phyloP scores from a whole-genome alignment of 2,113 vertebrate genomes.

The Tor tambroides region DNA sequence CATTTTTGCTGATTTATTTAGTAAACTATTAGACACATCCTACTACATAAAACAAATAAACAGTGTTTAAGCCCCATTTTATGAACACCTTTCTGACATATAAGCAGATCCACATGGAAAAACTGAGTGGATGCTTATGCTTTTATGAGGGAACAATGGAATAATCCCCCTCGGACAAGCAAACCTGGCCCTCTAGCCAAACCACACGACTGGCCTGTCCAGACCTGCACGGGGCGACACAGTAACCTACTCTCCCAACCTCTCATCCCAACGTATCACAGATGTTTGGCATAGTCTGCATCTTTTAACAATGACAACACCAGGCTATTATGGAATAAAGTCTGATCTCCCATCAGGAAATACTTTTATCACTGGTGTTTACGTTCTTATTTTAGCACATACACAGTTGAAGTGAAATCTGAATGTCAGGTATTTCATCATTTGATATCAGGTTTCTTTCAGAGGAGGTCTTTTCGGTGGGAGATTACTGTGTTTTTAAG shows the following conservation, averaged over 20 bases:
- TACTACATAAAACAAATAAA: neutral
- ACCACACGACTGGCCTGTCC: constrained; percentile 59
- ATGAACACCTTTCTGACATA: neutral
- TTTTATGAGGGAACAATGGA: constrained; percentile 50
- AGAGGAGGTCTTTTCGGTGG: neutral
- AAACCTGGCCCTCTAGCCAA: constrained; percentile 54
- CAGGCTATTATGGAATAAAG: neutral
- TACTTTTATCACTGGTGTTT: neutral
- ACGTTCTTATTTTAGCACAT: neutral
- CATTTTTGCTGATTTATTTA: neutral
- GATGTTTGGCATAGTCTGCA: constrained; percentile 20
- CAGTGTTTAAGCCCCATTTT: neutral
- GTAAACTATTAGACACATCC: neutral
- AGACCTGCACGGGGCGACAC: constrained; percentile 63
- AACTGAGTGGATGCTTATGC: constrained; percentile 22
- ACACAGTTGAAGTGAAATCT: neutral
- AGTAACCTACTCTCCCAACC: constrained; percentile 65
- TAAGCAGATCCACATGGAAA: constrained; percentile 26
- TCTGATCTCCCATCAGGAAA: neutral
- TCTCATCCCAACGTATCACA: neutral
- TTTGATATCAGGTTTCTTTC: neutral
- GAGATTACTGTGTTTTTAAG: neutral
- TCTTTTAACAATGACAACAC: constrained; percentile 25
- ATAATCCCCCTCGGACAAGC: constrained; percentile 64
- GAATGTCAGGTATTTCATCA: neutral